Evolutionary conservation across 2,797 vertebrate species (phyloP).

Genomic region (Notamacropus eugenii): DNA sequence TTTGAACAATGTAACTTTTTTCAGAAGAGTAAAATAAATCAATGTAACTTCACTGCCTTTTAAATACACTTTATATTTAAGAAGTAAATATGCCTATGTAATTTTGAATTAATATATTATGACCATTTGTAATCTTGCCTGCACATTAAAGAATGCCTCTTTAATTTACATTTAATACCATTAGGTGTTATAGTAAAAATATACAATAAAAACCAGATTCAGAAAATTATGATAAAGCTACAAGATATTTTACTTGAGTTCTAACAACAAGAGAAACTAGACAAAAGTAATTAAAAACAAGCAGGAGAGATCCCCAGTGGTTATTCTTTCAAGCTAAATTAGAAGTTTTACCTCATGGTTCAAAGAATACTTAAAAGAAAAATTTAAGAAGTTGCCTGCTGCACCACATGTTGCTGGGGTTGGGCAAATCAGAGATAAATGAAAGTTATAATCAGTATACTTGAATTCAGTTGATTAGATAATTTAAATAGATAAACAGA

Average conservation of each 20-base stretch:
- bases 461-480: not conserved
- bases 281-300: constrained; percentile 37
- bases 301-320: constrained; percentile 58
- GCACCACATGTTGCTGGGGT: constrained; percentile 18
- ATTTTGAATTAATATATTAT: constrained; percentile 36
- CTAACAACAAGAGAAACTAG: constrained; percentile 46
- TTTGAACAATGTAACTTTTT: constrained; percentile 5
- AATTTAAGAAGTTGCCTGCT: constrained; percentile 27
- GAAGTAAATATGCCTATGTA: not conserved
- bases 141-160: not conserved
- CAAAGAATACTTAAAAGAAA: constrained; percentile 34
- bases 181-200: not conserved
- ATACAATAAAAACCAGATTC: not conserved
- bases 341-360: constrained; percentile 51
- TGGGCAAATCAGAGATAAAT: not conserved
- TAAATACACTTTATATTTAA: constrained; percentile 12
- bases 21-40: constrained; percentile 31
- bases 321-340: constrained; percentile 46
- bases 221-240: constrained; percentile 32
- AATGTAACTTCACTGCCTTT: constrained; percentile 46
- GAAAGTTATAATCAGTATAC: not conserved
- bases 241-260: constrained; percentile 18
- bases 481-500: not conserved
- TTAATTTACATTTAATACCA: not conserved
- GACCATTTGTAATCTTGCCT: not conserved